Conservation (phyloP, 1,140 invertebrate species). For the Eurosta solidaginis region DNA sequence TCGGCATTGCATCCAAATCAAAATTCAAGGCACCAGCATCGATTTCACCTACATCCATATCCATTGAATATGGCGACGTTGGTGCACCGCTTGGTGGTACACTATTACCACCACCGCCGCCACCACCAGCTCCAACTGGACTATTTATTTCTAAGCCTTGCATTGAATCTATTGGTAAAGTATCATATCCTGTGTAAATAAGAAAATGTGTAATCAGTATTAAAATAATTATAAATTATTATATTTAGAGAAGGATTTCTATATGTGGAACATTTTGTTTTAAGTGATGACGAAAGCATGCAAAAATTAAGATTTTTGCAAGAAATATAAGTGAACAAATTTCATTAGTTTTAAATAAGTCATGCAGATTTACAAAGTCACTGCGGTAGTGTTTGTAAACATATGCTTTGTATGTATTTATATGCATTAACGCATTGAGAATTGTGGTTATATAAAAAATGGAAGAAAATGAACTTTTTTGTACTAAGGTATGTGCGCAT, state of each 20-base stretch:
- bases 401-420: no score
- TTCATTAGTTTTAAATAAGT: background rate
- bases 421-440: no score
- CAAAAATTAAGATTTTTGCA: background rate
- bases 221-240: background rate
- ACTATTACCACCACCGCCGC: constrained; percentile 58
- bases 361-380: no score
- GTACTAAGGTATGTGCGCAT: no score
- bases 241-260: background rate
- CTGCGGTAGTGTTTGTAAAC: no score
- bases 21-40: constrained; percentile 79
- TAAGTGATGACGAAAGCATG: background rate
- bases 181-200: constrained; percentile 81
- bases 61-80: constrained; percentile 68
- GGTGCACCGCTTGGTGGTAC: constrained; percentile 71
- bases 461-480: no score
- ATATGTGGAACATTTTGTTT: background rate
- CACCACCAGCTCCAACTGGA: constrained; percentile 58
- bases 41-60: constrained; percentile 82
- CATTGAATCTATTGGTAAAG: constrained; percentile 96
- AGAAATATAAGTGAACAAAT: constrained; percentile 3
- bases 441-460: no score
- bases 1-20: constrained; percentile 81
- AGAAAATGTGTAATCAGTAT: background rate
- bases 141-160: constrained; percentile 89